Base-by-base conservation (phyloP, 1,140 invertebrate genomes). In the Papilio machaon region DNA sequence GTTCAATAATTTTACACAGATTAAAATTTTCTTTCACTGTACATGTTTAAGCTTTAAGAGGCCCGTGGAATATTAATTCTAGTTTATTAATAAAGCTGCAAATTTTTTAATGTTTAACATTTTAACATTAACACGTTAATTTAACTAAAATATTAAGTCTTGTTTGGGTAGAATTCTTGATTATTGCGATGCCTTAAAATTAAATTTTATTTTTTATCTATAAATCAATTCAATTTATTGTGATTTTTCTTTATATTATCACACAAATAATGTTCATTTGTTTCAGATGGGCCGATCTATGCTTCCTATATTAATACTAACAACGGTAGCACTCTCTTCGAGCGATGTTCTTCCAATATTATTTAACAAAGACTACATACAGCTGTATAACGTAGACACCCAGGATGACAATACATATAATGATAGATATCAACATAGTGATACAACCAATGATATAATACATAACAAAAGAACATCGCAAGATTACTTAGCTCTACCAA, bases 301-400 rank as follows among this genome's bases (percentile, higher is more conserved):
- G 76, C 86, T 92, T 85, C 88, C 89, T 80, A 85, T 90, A 79
- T 76, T 94, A 78, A 82, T 94, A 10, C 86, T 94, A 1, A 87
- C 90, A 43, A 89, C 89, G 70, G 88, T 90, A 52, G 91, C 91
- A 35, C 80, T 94, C 47, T 92, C 91, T 15, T 91, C 91, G 77
- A 92, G 92, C 81, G 90, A 92, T 81, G 86, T 94, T 87, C 90
- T 94, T 86, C 91, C 92, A 87, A 83, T 92, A 78, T 76, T 91
- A 77, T 85, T 88, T 54, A 85, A 88, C 79, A 89, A 89, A 70
- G 86, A 90, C 10, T 87, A 89, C n/a, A 82, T 83, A 74, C 87
- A 92, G 77, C 85, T 85, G 47, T 49, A 83, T 77, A 80, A 82
- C 81, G 77, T 82, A 70, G 85, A 90, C 8, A 85, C 89, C 82